Conservation (phyloP, 2,888 invertebrate genomes). For the Xestia xanthographa region DNA sequence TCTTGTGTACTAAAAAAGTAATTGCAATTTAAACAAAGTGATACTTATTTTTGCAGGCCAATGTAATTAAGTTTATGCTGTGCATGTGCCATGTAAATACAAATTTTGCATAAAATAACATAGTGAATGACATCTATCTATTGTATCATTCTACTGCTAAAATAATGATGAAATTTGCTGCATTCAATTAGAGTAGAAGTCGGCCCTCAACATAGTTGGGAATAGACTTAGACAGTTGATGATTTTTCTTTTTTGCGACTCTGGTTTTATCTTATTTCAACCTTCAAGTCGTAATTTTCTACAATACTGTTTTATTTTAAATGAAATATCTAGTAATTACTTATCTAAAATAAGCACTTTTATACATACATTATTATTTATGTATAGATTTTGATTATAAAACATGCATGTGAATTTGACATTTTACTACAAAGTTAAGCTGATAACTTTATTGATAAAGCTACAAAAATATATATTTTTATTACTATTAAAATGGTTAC, state of each 20-base stretch:
- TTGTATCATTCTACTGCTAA: background rate
- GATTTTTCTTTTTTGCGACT: background rate
- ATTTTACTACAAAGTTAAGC: background rate
- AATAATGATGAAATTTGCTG: background rate
- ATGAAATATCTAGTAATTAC: too few species aligned
- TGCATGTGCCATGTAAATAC: background rate
- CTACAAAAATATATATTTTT: background rate
- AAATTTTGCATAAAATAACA: background rate
- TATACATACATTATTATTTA: background rate
- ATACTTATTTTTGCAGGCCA: too few species aligned
- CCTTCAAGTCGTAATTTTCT: background rate
- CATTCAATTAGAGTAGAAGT: background rate
- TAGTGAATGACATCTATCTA: background rate
- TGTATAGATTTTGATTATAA: background rate
- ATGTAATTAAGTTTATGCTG: background rate
- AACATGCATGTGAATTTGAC: background rate
- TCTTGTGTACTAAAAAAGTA: too few species aligned
- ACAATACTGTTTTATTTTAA: background rate
- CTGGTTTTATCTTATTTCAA: background rate
- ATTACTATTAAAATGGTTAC: slow-evolving; percentile 42
- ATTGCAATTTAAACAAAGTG: too few species aligned
- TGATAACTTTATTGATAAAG: background rate
- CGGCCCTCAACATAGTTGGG: background rate
- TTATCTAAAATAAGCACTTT: background rate
- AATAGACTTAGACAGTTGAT: background rate